Evolutionary conservation across 2,888 invertebrate species (phyloP), one percentile per base, ranked within the genome.

Genomic region (Phytoseiulus persimilis): DNA sequence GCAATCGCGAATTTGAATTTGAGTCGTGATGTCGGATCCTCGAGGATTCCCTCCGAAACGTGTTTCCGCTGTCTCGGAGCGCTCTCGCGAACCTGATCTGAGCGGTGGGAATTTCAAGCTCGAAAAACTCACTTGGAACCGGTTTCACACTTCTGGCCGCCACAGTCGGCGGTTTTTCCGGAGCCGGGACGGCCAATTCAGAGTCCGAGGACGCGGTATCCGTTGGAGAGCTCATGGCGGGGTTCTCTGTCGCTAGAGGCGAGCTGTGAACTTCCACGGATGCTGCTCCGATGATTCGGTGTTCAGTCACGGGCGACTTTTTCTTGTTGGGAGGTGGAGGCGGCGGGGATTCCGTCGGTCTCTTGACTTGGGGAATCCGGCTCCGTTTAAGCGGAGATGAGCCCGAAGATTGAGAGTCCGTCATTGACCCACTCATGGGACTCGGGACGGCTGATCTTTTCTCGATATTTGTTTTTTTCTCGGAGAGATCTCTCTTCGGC

Each of bases 361-460:
- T 87, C 32, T 87, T 87, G n/a, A 87, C 87, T 33, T 87, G 87
- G 31, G 33, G 33, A 33, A 87, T 33, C 45, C 45, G 32, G 33
- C 39, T 39, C 1, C 45, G 32, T 87, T 87, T 87, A 32, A 87
- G 6, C 0, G 87, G 87, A 32, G 87, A 32, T 39, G 87, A 32
- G 32, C n/a, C 32, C 31, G 87, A 87, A 39, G 87, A 32, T 33
- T 87, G 87, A 32, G 87, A 87, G n/a, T 87, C 87, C n/a, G 87
- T 87, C 39, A 87, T 33, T 18, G 87, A 33, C n/a, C 33, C 87
- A n/a, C 33, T 87, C 87, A 87, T 32, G 5, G 87, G 87, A n/a
- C 87, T 87, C 32, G 87, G 33, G 0, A 87, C 23, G 18, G 87
- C 39, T 23, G n/a, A 32, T 14, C 45, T 87, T 33, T 65, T 65